These are phyloP conservation scores for Hipparchia sbordonii DNA, from an alignment of 2,888 invertebrate species.

Conservation along the genomic window DNA sequence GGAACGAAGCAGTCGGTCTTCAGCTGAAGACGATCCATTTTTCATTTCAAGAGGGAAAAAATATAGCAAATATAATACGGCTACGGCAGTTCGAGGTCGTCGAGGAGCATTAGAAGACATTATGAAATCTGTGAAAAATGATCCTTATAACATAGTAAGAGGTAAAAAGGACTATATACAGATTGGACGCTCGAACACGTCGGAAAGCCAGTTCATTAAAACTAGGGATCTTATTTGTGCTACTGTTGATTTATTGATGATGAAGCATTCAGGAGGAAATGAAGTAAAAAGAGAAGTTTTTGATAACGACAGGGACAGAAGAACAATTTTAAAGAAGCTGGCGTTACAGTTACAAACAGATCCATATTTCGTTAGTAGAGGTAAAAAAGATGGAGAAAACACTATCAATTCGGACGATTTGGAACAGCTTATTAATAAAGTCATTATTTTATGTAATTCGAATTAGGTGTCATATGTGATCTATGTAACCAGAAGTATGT, in stretches of 20 bases:
- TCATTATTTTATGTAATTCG: constrained; percentile 63
- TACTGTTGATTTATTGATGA: constrained; percentile 57
- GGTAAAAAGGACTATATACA: constrained; percentile 71
- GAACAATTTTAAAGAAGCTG: constrained; percentile 69
- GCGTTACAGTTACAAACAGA: constrained; percentile 72
- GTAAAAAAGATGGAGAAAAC: constrained; percentile 60
- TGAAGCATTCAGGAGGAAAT: constrained; percentile 46
- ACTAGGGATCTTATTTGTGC: constrained; percentile 68
- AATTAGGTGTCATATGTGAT: not conserved
- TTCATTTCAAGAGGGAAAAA: constrained; percentile 72
- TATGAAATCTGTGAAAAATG: constrained; percentile 73
- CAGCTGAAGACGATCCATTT: constrained; percentile 70
- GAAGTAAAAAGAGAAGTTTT: constrained; percentile 62
- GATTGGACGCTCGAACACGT: constrained; percentile 46
- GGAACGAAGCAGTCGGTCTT: constrained; percentile 71
- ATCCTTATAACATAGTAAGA: constrained; percentile 79
- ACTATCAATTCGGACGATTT: constrained; percentile 48
- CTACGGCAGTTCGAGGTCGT: constrained; percentile 60
- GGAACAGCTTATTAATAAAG: constrained; percentile 60
- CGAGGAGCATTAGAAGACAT: constrained; percentile 73
- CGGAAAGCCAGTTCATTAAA: constrained; percentile 53
- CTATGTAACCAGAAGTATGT: not conserved
- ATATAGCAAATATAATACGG: constrained; percentile 50
- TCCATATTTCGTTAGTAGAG: constrained; percentile 74
- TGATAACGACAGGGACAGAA: constrained; percentile 66